Evolutionary conservation across 2,888 invertebrate genomes (phyloP).

Genomic region (Macropis europaea): DNA sequence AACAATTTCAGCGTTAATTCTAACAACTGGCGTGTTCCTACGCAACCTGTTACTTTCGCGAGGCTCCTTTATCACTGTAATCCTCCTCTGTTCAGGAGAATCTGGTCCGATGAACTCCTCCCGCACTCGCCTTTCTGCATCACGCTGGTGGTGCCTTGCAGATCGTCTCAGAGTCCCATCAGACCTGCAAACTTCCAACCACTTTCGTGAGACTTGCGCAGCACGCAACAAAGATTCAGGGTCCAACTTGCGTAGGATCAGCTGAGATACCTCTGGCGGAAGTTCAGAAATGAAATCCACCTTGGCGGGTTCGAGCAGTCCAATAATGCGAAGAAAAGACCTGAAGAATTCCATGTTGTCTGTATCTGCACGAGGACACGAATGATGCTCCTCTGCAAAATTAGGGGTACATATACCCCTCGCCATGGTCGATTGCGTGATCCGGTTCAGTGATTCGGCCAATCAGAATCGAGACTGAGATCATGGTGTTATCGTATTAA

Average conservation of each 20-base stretch:
- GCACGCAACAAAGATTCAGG: conserved; percentile 16
- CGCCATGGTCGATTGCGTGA: background rate
- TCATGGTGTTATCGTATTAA: no score
- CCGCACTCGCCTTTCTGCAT: background rate
- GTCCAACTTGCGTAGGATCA: conserved; percentile 36
- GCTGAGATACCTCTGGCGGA: conserved; percentile 16
- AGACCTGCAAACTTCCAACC: conserved; percentile 1
- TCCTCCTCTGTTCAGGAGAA: background rate
- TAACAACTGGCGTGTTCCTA: background rate
- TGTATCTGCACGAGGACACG: background rate
- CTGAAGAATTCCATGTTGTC: conserved; percentile 30
- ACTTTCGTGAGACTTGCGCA: conserved; percentile 8
- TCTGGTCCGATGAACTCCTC: background rate
- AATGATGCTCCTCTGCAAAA: background rate
- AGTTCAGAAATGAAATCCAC: conserved; percentile 27
- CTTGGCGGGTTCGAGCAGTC: background rate
- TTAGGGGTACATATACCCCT: background rate
- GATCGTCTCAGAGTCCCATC: background rate
- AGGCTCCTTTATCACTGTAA: no score
- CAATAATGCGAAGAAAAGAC: conserved; percentile 2
- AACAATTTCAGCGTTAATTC: background rate
- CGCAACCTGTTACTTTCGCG: background rate
- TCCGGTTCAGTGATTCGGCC: background rate
- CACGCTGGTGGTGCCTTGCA: background rate
- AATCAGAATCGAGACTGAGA: conserved; percentile 25